A percentile compares a stretch with the other conserved stretches of the same genome.
Conservation (phyloP, 2,888 invertebrate genomes). For the Pemphredon lugubris region DNA sequence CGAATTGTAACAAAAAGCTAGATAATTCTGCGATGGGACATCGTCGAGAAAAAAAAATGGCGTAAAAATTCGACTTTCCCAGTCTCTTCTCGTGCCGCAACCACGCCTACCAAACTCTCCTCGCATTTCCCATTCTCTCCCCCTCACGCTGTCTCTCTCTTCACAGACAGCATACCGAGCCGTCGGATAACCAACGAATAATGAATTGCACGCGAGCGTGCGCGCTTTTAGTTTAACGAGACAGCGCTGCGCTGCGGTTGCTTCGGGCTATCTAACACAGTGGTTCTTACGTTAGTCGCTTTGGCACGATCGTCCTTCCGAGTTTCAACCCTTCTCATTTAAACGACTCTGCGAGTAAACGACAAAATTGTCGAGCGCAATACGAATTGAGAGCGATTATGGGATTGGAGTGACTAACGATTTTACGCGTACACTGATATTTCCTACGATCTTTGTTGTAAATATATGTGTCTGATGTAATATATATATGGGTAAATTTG, state of each 20-base stretch:
- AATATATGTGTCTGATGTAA: too few species aligned
- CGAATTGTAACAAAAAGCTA: background rate
- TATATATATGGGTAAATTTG: too few species aligned
- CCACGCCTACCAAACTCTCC: constrained; percentile 20
- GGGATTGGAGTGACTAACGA: too few species aligned
- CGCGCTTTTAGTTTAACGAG: constrained; percentile 64
- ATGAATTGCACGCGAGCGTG: constrained; percentile 64
- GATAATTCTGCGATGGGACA: background rate
- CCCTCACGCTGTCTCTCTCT: constrained; percentile 12
- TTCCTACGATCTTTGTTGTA: too few species aligned
- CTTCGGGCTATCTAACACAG: background rate
- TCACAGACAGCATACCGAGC: constrained; percentile 22
- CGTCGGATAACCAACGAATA: constrained; percentile 56
- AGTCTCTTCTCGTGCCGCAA: background rate
- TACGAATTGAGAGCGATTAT: too few species aligned
- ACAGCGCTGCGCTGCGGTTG: constrained; percentile 18
- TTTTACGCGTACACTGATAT: too few species aligned
- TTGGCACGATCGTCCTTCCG: background rate
- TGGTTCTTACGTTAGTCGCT: background rate
- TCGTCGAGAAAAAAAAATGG: too few species aligned
- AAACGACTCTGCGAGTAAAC: too few species aligned
- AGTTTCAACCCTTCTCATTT: too few species aligned
- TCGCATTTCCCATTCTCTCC: constrained; percentile 14
- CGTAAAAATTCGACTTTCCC: constrained; percentile 18
- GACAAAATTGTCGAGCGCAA: too few species aligned